phyloP scores from a whole-genome alignment of 2,113 vertebrate species.

The Reinhardtius hippoglossoides region DNA sequence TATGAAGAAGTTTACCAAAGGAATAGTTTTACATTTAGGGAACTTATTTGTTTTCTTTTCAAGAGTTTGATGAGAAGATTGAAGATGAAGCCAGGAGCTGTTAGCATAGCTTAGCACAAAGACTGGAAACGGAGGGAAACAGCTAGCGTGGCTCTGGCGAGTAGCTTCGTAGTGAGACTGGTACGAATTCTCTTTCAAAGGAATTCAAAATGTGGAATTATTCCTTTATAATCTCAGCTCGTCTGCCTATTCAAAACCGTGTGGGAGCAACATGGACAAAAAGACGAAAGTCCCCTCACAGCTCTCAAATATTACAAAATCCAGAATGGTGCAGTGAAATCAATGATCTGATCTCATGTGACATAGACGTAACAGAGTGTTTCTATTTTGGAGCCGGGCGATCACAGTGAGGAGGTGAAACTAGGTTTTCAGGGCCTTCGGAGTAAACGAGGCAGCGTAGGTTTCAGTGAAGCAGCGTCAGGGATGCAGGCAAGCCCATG shows the following conservation, averaged over 20 bases:
- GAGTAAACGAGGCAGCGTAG: not conserved
- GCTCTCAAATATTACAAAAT: not conserved
- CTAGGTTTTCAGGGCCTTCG: slow-evolving; percentile 7
- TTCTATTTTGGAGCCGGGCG: not conserved
- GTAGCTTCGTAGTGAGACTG: not conserved
- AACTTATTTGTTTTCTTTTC: not conserved
- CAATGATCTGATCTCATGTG: not conserved
- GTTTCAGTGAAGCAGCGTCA: not conserved
- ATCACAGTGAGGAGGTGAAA: not conserved
- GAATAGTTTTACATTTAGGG: not conserved
- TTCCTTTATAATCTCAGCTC: not conserved
- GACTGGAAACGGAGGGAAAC: not conserved
- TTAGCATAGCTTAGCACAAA: slow-evolving; percentile 1
- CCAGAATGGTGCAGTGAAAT: not conserved
- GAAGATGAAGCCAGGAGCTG: not conserved
- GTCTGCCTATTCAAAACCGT: not conserved
- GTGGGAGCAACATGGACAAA: not conserved
- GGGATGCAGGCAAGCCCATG: slow-evolving; percentile 14
- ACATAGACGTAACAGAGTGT: not conserved
- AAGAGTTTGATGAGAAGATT: not conserved
- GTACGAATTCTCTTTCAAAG: not conserved
- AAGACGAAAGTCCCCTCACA: not conserved
- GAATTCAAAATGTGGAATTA: not conserved
- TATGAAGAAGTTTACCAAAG: too few relatives aligned
- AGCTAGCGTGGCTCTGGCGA: not conserved